A percentile compares a stretch with the other conserved stretches of the same genome.
phyloP scores from a whole-genome alignment of 2,888 invertebrate species.

The Watsonalla binaria region DNA sequence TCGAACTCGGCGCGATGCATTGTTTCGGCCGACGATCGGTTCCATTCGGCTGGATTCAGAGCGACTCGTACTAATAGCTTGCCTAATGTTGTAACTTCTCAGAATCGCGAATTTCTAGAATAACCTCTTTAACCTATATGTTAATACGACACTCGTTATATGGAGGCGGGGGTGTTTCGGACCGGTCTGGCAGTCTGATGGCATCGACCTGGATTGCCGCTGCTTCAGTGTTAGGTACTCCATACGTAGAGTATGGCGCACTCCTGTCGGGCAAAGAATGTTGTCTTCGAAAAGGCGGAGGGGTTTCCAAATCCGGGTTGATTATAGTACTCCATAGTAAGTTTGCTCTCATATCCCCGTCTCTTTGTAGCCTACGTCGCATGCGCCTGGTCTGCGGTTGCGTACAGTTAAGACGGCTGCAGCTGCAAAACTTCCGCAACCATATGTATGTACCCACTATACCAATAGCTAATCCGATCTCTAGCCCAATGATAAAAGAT shows the following conservation, averaged over 20 bases:
- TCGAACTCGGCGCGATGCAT: no score
- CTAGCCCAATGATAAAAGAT: slow-evolving; percentile 63
- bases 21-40: no score
- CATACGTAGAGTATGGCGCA: slow-evolving; percentile 39
- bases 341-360: slow-evolving; percentile 59
- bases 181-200: slow-evolving; percentile 44
- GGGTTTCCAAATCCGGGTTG: slow-evolving; percentile 61
- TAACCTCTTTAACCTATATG: slow-evolving; percentile 22
- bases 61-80: no score
- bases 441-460: slow-evolving; percentile 66
- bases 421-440: slow-evolving; percentile 55
- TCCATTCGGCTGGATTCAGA: no score
- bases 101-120: no score
- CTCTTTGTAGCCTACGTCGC: slow-evolving; percentile 34
- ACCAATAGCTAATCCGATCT: slow-evolving; percentile 64
- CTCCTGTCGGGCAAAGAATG: slow-evolving; percentile 49
- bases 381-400: slow-evolving; percentile 40
- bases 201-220: slow-evolving; percentile 48
- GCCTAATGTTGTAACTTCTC: no score
- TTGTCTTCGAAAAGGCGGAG: slow-evolving; percentile 56
- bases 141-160: slow-evolving; percentile 62
- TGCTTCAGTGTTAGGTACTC: slow-evolving; percentile 39
- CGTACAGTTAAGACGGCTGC: slow-evolving; percentile 39
- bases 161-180: slow-evolving; percentile 71
- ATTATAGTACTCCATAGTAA: slow-evolving; percentile 58